Evolutionary conservation across 2,888 invertebrate genomes (phyloP).

Genomic region (Dioctria rufipes): DNA sequence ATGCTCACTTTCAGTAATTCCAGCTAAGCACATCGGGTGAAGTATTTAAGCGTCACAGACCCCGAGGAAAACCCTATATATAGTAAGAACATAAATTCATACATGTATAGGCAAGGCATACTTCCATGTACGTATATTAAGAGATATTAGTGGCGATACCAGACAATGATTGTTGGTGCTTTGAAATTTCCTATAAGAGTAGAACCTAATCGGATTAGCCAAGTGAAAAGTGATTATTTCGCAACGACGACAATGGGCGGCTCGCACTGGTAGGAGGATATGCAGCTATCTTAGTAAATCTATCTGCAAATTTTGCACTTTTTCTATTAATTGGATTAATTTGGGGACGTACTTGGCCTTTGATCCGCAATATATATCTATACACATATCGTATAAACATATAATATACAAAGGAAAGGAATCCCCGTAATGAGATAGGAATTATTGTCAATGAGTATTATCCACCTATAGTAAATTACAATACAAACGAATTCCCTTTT

Average conservation of each 20-base stretch:
- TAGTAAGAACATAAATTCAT: no score
- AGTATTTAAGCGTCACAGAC: neutral
- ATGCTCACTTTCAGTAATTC: constrained; percentile 8
- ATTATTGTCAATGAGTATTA: neutral
- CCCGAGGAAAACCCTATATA: neutral
- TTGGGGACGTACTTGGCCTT: constrained; percentile 43
- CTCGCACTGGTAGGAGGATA: no score
- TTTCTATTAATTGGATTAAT: constrained; percentile 50
- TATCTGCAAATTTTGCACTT: constrained; percentile 46
- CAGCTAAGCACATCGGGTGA: neutral
- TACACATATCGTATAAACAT: neutral
- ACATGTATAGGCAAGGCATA: no score
- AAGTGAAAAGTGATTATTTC: constrained; percentile 45
- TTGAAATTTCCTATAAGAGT: constrained; percentile 17
- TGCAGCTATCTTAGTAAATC: neutral
- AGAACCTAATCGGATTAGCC: constrained; percentile 31
- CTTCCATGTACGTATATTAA: no score
- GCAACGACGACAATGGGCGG: neutral
- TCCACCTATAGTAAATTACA: neutral
- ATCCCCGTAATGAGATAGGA: constrained; percentile 9
- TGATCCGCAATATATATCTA: neutral
- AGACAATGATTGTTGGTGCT: constrained; percentile 30
- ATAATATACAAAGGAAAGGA: neutral
- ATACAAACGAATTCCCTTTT: neutral
- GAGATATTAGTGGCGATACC: neutral